phyloP scores from a whole-genome alignment of 2,113 vertebrate genomes.

The Accipiter virgatus region DNA sequence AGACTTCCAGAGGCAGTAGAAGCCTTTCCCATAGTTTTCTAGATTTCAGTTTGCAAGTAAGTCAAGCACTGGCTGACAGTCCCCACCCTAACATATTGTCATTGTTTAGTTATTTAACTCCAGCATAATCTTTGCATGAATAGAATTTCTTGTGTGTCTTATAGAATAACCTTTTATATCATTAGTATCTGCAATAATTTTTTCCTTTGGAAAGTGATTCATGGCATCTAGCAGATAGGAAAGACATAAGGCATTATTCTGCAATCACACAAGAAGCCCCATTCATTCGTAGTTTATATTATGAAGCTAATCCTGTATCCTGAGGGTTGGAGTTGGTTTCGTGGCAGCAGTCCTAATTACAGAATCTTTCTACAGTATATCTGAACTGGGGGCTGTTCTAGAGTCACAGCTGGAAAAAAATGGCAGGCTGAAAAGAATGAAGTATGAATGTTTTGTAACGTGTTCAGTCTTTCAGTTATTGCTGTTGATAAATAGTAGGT shows the following conservation, averaged over 20 bases:
- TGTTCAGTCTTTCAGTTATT: not conserved
- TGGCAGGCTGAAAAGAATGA: not conserved
- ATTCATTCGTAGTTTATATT: constrained; percentile 35
- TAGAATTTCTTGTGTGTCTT: constrained; percentile 34
- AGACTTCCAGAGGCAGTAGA: not conserved
- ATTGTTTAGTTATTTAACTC: not conserved
- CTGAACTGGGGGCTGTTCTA: not conserved
- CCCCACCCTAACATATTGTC: not conserved
- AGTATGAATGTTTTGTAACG: not conserved
- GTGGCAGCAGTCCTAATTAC: not conserved
- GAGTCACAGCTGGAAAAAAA: not conserved
- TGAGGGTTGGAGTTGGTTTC: not conserved
- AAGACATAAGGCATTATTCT: constrained; percentile 48
- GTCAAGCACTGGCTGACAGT: not conserved
- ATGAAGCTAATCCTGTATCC: not conserved
- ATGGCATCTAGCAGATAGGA: constrained; percentile 13
- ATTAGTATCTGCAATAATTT: constrained; percentile 41
- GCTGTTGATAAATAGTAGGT: not conserved
- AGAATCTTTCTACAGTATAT: not conserved
- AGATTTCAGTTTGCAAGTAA: not conserved
- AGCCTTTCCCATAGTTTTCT: not conserved
- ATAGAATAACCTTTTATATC: constrained; percentile 47
- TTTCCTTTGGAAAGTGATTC: constrained; percentile 47
- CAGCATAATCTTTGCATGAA: constrained; percentile 35
- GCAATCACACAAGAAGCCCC: constrained; percentile 5